Conservation (phyloP, 2,888 invertebrate species). For the Brassicogethes aeneus region DNA sequence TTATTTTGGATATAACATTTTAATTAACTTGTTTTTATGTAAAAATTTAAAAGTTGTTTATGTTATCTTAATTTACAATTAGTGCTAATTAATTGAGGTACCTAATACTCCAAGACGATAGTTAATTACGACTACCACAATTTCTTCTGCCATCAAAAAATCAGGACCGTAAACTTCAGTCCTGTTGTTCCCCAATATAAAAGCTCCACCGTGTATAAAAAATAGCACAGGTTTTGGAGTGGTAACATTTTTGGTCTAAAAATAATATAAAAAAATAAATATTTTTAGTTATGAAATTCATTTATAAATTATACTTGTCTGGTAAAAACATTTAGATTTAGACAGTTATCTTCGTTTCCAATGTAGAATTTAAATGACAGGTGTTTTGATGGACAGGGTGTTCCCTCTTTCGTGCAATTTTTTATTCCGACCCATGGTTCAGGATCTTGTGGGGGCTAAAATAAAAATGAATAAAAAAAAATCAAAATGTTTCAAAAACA, state of each 20-base stretch:
- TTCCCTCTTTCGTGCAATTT: constrained; percentile 22
- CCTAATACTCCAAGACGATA: constrained; percentile 40
- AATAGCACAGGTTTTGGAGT: constrained; percentile 36
- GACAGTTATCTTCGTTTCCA: constrained; percentile 28
- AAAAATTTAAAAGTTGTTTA: too few species aligned
- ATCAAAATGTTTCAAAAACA: too few species aligned
- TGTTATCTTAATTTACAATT: too few species aligned
- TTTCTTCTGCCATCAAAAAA: constrained; percentile 41
- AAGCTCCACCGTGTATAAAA: constrained; percentile 46
- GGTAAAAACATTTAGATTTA: constrained; percentile 29
- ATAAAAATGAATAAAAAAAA: too few species aligned
- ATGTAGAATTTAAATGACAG: constrained; percentile 13
- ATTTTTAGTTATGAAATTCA: not conserved
- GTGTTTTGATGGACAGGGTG: constrained; percentile 20
- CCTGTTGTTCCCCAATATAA: constrained; percentile 38
- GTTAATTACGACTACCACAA: constrained; percentile 42
- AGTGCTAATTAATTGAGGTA: not conserved
- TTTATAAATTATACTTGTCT: constrained; percentile 11
- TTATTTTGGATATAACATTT: too few species aligned
- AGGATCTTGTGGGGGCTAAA: constrained; percentile 13
- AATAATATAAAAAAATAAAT: constrained; percentile 1
- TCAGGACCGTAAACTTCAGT: constrained; percentile 37
- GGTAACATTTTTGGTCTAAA: not conserved
- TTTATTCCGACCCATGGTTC: constrained; percentile 22
- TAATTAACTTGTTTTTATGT: too few species aligned